These are phyloP conservation scores for Porites australiensis DNA, from an alignment of 64 coral and sea anemone species.

Conservation along the genomic window DNA sequence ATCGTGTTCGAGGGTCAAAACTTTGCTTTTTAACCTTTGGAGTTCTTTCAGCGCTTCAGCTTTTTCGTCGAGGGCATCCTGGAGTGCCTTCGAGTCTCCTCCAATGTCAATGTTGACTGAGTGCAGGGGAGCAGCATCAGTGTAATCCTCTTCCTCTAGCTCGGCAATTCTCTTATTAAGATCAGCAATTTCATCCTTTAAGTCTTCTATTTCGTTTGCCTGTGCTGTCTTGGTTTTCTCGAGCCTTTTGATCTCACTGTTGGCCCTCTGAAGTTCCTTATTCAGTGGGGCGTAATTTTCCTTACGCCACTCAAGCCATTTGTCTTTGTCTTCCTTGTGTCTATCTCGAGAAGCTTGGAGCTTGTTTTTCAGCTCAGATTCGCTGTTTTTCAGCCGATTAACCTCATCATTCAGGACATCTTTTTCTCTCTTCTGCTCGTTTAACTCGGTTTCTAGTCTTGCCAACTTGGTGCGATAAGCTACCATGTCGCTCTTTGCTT, in stretches of 20 bases:
- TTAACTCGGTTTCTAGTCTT: conserved; percentile 70
- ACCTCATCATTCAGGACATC: conserved; percentile 76
- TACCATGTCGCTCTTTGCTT: conserved; percentile 66
- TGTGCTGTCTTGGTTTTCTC: conserved; percentile 54
- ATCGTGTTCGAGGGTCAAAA: conserved; percentile 87
- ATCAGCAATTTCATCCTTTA: conserved; percentile 82
- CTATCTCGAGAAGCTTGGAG: conserved; percentile 70
- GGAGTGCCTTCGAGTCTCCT: conserved; percentile 66
- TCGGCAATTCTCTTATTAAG: conserved; percentile 60
- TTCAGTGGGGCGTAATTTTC: conserved; percentile 61
- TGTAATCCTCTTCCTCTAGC: conserved; percentile 54
- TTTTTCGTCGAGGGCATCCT: conserved; percentile 54
- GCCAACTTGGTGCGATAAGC: conserved; percentile 78
- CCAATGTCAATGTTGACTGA: conserved; percentile 53
- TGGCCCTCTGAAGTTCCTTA: conserved; percentile 76
- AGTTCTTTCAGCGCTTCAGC: conserved; percentile 52
- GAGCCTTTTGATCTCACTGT: conserved; percentile 50
- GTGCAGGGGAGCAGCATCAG: conserved; percentile 46
- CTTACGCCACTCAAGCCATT: conserved; percentile 82
- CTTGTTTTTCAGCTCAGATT: conserved; percentile 72
- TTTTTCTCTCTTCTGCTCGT: conserved; percentile 74
- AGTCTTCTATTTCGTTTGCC: conserved; percentile 63
- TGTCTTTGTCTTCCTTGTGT: conserved; percentile 85
- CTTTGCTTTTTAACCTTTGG: conserved; percentile 73
- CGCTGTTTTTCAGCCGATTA: conserved; percentile 60